Percentiles rank a stretch among this genome's conserved stretches.
Evolutionary conservation across 2,888 invertebrate species (phyloP).

Genomic region (Nemotelus pantherinus): DNA sequence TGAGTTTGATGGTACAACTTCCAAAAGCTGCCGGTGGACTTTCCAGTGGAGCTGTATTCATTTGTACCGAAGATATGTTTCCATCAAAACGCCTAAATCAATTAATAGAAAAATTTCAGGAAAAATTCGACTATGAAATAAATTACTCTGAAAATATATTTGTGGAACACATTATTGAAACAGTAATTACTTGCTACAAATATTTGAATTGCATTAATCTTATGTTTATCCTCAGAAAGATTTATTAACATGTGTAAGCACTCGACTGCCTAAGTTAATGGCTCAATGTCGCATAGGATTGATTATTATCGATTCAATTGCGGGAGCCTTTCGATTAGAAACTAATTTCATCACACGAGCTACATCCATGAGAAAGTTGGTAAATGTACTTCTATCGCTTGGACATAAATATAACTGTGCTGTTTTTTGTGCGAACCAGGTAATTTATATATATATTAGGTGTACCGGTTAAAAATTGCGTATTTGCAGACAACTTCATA

Average conservation of each 20-base stretch:
- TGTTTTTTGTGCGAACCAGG: slow-evolving; percentile 79
- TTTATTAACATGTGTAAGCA: slow-evolving; percentile 67
- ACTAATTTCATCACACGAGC: slow-evolving; percentile 67
- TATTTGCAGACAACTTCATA: too few species aligned
- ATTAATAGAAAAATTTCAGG: slow-evolving; percentile 55
- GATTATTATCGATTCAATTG: slow-evolving; percentile 78
- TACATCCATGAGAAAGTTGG: slow-evolving; percentile 69
- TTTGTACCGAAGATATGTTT: slow-evolving; percentile 78
- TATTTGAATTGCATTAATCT: slow-evolving; percentile 52
- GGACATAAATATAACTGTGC: slow-evolving; percentile 68
- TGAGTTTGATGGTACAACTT: slow-evolving; percentile 75
- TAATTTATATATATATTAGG: slow-evolving; percentile 58
- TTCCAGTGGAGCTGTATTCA: slow-evolving; percentile 70
- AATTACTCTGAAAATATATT: slow-evolving; percentile 70
- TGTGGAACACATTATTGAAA: slow-evolving; percentile 73
- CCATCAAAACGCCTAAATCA: slow-evolving; percentile 75
- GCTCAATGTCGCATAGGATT: slow-evolving; percentile 68
- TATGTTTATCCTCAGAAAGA: slow-evolving; percentile 65
- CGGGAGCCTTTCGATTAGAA: slow-evolving; percentile 73
- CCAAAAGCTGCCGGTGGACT: slow-evolving; percentile 67
- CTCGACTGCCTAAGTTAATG: slow-evolving; percentile 69
- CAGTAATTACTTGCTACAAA: slow-evolving; percentile 54
- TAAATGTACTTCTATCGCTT: slow-evolving; percentile 68
- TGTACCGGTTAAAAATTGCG: too few species aligned
- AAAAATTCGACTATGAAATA: slow-evolving; percentile 60